phyloP scores from a whole-genome alignment of 2,113 vertebrate species.

The Balaenoptera acutorostrata region DNA sequence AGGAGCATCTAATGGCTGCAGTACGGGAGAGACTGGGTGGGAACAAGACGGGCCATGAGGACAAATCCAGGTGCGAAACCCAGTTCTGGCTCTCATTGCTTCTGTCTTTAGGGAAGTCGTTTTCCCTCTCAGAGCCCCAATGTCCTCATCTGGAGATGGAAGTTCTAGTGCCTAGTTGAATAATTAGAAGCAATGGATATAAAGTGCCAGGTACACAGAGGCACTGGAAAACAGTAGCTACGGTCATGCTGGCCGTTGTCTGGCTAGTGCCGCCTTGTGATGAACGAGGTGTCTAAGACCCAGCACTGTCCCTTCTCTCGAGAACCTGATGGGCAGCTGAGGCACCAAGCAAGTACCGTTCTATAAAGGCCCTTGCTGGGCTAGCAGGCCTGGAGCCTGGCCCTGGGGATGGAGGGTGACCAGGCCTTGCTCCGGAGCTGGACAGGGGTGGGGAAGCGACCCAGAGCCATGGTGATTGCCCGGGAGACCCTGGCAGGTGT shows the following conservation, averaged over 20 bases:
- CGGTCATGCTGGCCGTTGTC: rapidly evolving
- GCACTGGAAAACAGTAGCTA: neutral
- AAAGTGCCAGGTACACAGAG: neutral
- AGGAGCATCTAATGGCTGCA: neutral
- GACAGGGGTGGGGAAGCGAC: neutral
- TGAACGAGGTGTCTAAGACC: neutral
- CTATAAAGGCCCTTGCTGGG: neutral
- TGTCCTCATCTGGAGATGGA: neutral
- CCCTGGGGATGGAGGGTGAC: neutral
- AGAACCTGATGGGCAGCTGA: neutral
- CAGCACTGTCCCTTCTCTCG: neutral
- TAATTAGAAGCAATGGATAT: neutral
- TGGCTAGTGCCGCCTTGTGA: rapidly evolving
- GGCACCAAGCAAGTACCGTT: neutral
- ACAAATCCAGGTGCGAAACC: neutral
- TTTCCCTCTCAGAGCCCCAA: neutral
- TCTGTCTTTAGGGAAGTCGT: neutral
- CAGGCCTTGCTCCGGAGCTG: neutral
- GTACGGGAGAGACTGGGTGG: neutral
- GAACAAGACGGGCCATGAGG: neutral
- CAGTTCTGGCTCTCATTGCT: neutral
- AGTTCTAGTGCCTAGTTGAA: too few species aligned
- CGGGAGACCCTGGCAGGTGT: too few species aligned
- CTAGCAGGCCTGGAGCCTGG: neutral
- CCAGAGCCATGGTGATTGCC: neutral